Conservation (phyloP, 2,113 vertebrate genomes). For the Dipodomys ordii region DNA sequence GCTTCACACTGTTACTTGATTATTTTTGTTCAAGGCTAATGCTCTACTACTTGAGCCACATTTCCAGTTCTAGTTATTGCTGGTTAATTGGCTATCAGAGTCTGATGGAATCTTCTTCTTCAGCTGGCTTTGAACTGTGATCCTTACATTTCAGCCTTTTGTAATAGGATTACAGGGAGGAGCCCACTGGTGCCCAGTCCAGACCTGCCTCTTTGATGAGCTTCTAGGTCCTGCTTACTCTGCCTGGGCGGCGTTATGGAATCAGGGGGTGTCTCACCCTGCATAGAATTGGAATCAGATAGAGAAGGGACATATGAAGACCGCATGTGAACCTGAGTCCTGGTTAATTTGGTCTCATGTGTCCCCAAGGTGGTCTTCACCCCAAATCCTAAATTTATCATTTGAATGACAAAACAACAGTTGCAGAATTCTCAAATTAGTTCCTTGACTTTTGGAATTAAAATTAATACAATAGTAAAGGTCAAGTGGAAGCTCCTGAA, state of each 20-base stretch:
- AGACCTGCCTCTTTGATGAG: neutral
- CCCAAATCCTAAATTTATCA: neutral
- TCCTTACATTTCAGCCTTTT: too few relatives aligned
- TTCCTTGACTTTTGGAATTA: neutral
- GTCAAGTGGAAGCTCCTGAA: neutral
- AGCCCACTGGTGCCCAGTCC: neutral
- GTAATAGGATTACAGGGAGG: too few relatives aligned
- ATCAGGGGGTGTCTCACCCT: neutral
- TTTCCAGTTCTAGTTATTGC: too few relatives aligned
- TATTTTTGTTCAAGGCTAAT: too few relatives aligned
- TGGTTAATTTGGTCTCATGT: neutral
- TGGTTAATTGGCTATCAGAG: too few relatives aligned
- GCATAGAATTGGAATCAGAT: neutral
- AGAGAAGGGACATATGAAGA: neutral
- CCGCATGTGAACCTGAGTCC: neutral
- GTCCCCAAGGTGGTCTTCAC: neutral
- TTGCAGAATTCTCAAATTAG: neutral
- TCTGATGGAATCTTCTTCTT: too few relatives aligned
- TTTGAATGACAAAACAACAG: neutral
- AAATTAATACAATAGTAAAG: neutral
- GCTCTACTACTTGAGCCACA: too few relatives aligned
- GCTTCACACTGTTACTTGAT: too few relatives aligned
- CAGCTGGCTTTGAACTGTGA: too few relatives aligned
- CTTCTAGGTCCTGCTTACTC: neutral
- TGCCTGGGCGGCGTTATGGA: neutral